Percentiles rank a stretch among this genome's conserved stretches.
phyloP scores from a whole-genome alignment of 2,888 invertebrate species.

The Cepaea hortensis region DNA sequence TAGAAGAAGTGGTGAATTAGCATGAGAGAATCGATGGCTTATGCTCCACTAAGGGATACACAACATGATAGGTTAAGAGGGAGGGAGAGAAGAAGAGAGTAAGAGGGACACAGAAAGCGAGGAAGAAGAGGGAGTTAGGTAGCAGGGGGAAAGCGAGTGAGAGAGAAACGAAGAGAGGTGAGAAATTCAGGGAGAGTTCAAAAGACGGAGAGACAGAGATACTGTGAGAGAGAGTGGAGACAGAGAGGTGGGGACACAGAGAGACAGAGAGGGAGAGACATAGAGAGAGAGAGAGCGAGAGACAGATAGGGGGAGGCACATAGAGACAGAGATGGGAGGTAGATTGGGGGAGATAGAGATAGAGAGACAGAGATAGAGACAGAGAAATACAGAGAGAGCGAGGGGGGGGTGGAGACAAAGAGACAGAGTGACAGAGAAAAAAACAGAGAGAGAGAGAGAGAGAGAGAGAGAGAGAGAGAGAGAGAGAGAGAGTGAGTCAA shows the following conservation, averaged over 20 bases:
- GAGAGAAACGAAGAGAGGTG: neutral
- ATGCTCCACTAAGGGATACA: too few relatives aligned
- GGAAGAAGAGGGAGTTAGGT: constrained; percentile 8
- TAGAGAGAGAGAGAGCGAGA: too few relatives aligned
- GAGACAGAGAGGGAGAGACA: too few relatives aligned
- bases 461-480: constrained; percentile 29
- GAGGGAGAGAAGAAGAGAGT: neutral
- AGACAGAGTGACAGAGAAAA: neutral
- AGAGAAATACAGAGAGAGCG: neutral
- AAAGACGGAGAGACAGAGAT: neutral
- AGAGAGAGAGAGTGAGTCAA: constrained; percentile 10
- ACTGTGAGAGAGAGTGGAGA: constrained; percentile 4
- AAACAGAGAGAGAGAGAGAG: constrained; percentile 25
- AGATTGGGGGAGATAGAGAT: neutral
- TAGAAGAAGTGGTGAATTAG: too few relatives aligned
- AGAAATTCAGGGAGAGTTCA: neutral
- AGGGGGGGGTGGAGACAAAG: neutral
- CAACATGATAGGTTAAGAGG: neutral
- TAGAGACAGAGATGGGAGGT: neutral
- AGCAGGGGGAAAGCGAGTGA: neutral
- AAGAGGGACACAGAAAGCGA: neutral
- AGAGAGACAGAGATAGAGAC: neutral
- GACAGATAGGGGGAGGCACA: too few relatives aligned
- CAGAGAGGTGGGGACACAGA: too few relatives aligned
- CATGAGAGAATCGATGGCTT: too few relatives aligned